A percentile compares a stretch with the other conserved stretches of the same genome.
phyloP scores from a whole-genome alignment of 2,888 invertebrate genomes.

The Folsomia candida region DNA sequence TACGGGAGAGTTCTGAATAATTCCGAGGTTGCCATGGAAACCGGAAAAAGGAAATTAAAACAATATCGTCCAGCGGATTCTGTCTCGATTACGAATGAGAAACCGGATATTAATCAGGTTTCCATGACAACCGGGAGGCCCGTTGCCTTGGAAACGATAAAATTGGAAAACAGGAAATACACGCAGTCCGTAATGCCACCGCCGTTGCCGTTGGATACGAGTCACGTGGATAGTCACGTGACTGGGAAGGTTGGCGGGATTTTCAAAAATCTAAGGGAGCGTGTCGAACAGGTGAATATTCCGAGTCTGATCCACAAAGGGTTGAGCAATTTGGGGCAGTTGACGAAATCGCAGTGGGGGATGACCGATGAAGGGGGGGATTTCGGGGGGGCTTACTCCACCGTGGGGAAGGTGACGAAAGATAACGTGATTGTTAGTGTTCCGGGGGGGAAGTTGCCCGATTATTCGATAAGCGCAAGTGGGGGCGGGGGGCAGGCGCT shows the following conservation, averaged over 20 bases:
- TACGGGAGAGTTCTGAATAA: conserved; percentile 43
- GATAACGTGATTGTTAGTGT: not conserved
- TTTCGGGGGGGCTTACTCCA: conserved; percentile 6
- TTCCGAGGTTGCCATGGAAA: conserved; percentile 13
- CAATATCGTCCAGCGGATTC: not conserved
- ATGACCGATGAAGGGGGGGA: no score
- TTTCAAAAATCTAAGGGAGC: not conserved
- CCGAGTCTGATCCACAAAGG: conserved; percentile 43
- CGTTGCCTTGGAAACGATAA: no score
- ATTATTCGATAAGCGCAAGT: not conserved
- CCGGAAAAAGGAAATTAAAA: conserved; percentile 8
- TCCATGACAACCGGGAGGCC: conserved; percentile 34
- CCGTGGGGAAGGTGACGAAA: not conserved
- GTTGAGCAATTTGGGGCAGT: no score
- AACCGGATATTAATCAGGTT: conserved; percentile 29
- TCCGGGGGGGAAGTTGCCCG: not conserved
- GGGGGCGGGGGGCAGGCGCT: conserved; percentile 14
- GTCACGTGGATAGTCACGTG: not conserved
- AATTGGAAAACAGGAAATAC: no score
- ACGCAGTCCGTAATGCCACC: conserved; percentile 8
- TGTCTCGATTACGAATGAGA: conserved; percentile 34
- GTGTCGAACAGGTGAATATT: conserved; percentile 16
- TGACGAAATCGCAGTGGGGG: no score
- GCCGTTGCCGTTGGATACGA: not conserved
- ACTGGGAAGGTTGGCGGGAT: not conserved